phyloP scores from a whole-genome alignment of 1,140 invertebrate genomes.

The Trachymyrmex cornetzi region DNA sequence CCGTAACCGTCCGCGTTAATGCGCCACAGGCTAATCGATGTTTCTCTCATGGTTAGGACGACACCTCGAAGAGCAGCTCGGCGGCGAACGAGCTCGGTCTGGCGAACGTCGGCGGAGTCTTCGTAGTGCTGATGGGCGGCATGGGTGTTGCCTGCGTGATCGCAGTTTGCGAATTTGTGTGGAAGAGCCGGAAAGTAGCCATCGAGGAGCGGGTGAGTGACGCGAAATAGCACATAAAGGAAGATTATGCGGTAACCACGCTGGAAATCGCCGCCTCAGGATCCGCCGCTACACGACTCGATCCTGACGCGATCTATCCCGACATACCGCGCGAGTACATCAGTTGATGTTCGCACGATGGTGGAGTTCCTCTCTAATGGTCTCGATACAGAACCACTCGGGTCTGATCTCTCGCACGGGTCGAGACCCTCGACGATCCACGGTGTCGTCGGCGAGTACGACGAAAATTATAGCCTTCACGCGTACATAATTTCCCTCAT shows the following conservation, averaged over 20 bases:
- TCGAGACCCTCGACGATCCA: conserved; percentile 6
- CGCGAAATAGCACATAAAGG: conserved; percentile 79
- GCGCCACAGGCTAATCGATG: conserved; percentile 48
- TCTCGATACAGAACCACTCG: conserved; percentile 78
- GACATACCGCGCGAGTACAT: conserved; percentile 82
- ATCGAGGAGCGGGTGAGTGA: conserved; percentile 94
- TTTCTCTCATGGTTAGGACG: conserved; percentile 88
- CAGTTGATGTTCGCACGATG: conserved; percentile 81
- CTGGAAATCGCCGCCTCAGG: conserved; percentile 64
- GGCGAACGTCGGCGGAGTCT: conserved; percentile 97
- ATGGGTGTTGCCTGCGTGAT: conserved; percentile 96
- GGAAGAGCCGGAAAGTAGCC: conserved; percentile 97
- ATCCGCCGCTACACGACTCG: conserved; percentile 73
- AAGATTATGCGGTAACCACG: conserved; percentile 56
- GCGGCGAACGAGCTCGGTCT: conserved; percentile 95
- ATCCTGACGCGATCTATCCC: conserved; percentile 80
- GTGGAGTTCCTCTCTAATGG: conserved; percentile 83
- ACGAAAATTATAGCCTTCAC: not conserved
- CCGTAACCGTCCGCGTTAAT: conserved; percentile 35
- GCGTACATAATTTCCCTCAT: conserved; percentile 3
- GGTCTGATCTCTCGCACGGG: conserved; percentile 75
- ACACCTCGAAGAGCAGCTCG: conserved; percentile 93
- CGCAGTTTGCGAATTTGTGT: conserved; percentile 96
- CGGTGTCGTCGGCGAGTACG: conserved; percentile 5
- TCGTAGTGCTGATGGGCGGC: conserved; percentile 96